Conservation (phyloP, 1,140 invertebrate species). For the Arion vulgaris region DNA sequence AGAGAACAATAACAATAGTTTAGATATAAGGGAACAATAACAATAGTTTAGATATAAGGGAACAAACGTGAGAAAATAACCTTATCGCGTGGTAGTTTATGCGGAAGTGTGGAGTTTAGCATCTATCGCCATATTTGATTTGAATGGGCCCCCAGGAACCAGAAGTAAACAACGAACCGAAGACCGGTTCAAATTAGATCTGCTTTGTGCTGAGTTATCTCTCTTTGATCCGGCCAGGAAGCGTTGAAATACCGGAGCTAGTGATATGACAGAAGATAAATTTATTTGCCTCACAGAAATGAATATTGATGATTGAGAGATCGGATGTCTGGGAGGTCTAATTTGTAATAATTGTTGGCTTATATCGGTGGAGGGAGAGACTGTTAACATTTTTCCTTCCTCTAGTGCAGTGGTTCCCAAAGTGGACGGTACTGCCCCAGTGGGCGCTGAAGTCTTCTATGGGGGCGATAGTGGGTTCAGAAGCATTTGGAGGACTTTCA, state of each 20-base stretch:
- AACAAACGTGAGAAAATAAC: background rate
- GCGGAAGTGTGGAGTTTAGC: background rate
- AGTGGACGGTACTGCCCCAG: too few relatives aligned
- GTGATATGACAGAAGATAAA: background rate
- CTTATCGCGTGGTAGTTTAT: background rate
- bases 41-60: background rate
- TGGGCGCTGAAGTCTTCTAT: too few relatives aligned
- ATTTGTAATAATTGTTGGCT: background rate
- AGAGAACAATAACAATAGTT: too few relatives aligned
- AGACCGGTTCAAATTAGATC: background rate
- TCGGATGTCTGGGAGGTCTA: background rate
- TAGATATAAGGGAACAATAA: too few relatives aligned
- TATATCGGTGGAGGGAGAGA: background rate
- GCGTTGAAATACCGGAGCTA: background rate
- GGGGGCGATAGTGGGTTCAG: too few relatives aligned
- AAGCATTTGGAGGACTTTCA: too few relatives aligned
- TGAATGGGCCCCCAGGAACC: background rate
- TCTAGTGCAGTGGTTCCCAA: too few relatives aligned
- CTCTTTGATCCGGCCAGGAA: background rate
- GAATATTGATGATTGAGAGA: constrained; percentile 10
- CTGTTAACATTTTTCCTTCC: background rate
- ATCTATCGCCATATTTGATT: background rate
- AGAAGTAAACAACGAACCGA: background rate
- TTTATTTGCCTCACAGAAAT: background rate
- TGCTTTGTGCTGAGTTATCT: background rate